A percentile compares a stretch with the other conserved stretches of the same genome.
phyloP scores from a whole-genome alignment of 2,797 vertebrate species.

The Cuniculus paca region DNA sequence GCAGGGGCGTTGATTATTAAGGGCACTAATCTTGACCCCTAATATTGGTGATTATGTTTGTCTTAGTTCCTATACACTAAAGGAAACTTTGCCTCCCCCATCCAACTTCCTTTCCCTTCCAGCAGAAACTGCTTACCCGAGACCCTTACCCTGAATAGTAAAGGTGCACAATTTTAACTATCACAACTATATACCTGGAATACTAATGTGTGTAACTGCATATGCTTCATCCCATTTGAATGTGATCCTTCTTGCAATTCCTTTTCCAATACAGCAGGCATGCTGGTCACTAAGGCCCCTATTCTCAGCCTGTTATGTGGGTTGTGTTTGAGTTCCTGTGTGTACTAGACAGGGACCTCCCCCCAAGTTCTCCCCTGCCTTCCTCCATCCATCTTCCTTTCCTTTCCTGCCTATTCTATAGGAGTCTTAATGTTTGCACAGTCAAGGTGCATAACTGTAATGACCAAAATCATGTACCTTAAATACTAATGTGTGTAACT shows the following conservation, averaged over 20 bases:
- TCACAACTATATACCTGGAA: neutral
- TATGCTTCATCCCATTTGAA: neutral
- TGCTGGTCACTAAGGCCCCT: neutral
- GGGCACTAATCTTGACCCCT: neutral
- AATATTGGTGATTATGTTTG: neutral
- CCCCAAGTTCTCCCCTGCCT: neutral
- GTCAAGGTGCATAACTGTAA: neutral
- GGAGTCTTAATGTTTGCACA: neutral
- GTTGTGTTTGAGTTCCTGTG: neutral
- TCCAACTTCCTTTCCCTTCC: neutral
- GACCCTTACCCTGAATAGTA: neutral
- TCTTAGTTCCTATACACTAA: neutral
- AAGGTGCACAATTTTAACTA: neutral
- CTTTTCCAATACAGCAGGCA: neutral
- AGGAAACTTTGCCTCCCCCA: neutral
- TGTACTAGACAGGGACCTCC: neutral
- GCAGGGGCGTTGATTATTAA: neutral
- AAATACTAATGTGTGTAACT: neutral
- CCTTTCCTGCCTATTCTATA: neutral
- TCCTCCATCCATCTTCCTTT: neutral
- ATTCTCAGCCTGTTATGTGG: neutral
- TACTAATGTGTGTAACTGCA: neutral
- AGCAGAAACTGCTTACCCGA: neutral
- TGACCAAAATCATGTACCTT: neutral
- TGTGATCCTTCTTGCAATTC: neutral